Evolutionary conservation across 2,797 vertebrate genomes (phyloP), one percentile per base, ranked within the genome.

Genomic region (Schizothorax lantsangensis): DNA sequence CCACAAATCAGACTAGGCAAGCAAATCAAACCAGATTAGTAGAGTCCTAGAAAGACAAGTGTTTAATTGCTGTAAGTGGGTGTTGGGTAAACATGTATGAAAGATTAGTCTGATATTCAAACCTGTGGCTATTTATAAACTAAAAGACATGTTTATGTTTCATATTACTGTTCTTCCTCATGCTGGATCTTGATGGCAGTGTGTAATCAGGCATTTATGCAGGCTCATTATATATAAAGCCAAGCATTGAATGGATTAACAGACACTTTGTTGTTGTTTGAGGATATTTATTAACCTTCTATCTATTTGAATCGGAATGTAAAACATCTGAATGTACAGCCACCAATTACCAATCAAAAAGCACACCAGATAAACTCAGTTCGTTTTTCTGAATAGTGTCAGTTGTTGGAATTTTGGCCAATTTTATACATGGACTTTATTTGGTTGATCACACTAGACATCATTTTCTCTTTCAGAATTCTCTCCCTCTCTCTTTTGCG

Each of bases 231-330:
- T n/a, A 69, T 52, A 6, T 54, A 54, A 52, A 38, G 40, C 23
- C 47, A 71, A 19, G 14, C 40, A 38, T 43, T 1, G 2, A 23
- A 40, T 40, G 23, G 43, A 84, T 75, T 38, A 62, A 68, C 21
- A 26, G 30, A 77, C 30, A n/a, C 21, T 4, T 6, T 66, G 8
- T 11, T 75, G 40, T 64, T 66, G 71, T 66, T 75, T 66, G 43
- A 64, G 57, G 30, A 84, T 64, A 57, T 84, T 84, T 84, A 84
- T 84, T 84, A 11, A 62, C 43, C 54, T 36, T 75, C 30, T 81
- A 36, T 64, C 21, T 81, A 23, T 54, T 54, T 54, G n/a, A 54
- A 69, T 23, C 19, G 38, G 26, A 64, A 81, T 2, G 2, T 17
- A 26, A 81, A 38, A 49, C 64, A 69, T 52, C 30, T 69, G 64